A percentile compares a stretch with the other conserved stretches of the same genome.
These are phyloP conservation scores for Sphaeramia orbicularis DNA, from an alignment of 2,797 vertebrate species.

Conservation along the genomic window DNA sequence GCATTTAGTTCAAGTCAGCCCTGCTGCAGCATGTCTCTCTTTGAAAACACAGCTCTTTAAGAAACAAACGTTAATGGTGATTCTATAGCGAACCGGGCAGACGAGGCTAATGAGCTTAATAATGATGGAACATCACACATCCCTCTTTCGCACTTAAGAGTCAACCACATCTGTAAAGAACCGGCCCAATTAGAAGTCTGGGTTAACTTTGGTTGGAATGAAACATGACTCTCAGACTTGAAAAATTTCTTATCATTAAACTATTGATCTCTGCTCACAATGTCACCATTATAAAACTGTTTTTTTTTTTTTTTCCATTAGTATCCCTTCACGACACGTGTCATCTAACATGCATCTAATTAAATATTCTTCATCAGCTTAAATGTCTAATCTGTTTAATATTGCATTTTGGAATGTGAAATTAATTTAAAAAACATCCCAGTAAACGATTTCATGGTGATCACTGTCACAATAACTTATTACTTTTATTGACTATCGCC, in stretches of 20 bases:
- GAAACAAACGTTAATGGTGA: conserved; percentile 9
- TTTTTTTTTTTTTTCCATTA: not conserved
- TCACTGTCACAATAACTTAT: conserved; percentile 1
- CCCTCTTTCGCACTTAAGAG: conserved; percentile 6
- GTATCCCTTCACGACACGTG: conserved; percentile 8
- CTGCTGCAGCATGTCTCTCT: conserved; percentile 30
- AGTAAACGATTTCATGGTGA: not conserved
- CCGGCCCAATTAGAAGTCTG: conserved; percentile 11
- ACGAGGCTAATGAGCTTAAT: conserved; percentile 51
- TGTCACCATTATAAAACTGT: not conserved
- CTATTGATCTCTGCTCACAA: conserved; percentile 8
- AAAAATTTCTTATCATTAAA: conserved; percentile 17
- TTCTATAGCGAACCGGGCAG: conserved; percentile 29
- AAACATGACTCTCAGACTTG: conserved; percentile 35
- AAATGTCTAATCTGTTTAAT: not conserved
- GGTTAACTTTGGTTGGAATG: conserved; percentile 23
- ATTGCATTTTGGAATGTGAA: not conserved
- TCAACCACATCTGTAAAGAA: not conserved
- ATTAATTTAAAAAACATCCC: not conserved
- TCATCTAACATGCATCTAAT: not conserved
- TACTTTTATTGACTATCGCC: not conserved
- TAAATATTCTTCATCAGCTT: too few species aligned
- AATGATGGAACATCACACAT: conserved; percentile 44
- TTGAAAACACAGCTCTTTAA: conserved; percentile 34
- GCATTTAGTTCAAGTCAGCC: conserved; percentile 25